These are phyloP conservation scores for Microchirus variegatus DNA, from an alignment of 2,797 vertebrate genomes.

Conservation along the genomic window DNA sequence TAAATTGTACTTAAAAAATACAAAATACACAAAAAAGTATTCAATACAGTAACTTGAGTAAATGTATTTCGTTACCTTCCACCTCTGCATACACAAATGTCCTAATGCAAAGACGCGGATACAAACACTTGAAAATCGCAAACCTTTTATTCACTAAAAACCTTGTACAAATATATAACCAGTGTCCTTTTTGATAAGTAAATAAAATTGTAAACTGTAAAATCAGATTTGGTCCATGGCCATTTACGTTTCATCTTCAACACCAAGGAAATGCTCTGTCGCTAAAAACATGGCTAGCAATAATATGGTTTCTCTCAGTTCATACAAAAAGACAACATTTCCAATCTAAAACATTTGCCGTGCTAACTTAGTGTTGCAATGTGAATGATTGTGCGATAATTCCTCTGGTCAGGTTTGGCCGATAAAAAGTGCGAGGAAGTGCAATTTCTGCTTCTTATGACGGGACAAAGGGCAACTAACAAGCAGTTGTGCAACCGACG, in stretches of 20 bases:
- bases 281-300: background rate
- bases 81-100: too few species aligned
- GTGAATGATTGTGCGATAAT: background rate
- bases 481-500: background rate
- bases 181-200: background rate
- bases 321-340: background rate
- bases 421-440: background rate
- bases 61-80: too few species aligned
- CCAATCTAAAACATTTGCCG: background rate
- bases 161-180: background rate
- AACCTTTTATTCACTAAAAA: conserved; percentile 11
- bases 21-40: too few species aligned
- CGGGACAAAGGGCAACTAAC: background rate
- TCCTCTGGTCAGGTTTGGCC: background rate
- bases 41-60: too few species aligned
- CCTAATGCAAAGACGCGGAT: background rate
- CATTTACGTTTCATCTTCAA: background rate
- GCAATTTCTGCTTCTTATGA: background rate
- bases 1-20: too few species aligned
- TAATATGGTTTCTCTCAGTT: background rate
- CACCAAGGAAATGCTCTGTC: background rate
- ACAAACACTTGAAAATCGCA: background rate
- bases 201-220: background rate
- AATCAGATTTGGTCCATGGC: conserved; percentile 13
- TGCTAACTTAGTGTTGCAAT: conserved; percentile 9